Percentiles rank a stretch among this genome's conserved stretches.
Conservation (phyloP, 2,797 vertebrate genomes). For the Loris lydekkerianus region DNA sequence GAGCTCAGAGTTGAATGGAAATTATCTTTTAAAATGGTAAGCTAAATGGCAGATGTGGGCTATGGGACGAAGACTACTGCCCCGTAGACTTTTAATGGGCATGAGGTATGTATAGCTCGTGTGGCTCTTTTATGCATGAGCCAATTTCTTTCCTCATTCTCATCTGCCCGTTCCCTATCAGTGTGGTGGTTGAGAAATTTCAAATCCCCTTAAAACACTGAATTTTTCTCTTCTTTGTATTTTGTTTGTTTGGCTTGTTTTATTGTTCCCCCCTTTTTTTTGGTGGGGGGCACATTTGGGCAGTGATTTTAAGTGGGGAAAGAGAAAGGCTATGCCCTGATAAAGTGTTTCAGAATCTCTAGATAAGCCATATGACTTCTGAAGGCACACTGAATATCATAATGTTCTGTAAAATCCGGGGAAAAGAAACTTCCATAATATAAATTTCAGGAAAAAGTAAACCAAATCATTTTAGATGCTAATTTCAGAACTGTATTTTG, state of each 20-base stretch:
- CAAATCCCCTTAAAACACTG: neutral
- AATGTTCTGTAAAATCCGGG: neutral
- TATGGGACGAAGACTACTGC: neutral
- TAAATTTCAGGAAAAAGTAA: neutral
- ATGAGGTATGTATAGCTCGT: neutral
- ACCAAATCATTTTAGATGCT: neutral
- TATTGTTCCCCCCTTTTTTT: neutral
- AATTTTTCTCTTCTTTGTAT: neutral
- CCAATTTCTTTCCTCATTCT: neutral
- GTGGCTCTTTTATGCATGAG: neutral
- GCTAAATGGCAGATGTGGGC: neutral
- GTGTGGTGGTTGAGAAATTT: neutral
- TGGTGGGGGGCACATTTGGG: neutral
- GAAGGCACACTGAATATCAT: neutral
- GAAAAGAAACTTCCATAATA: neutral
- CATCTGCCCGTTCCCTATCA: neutral
- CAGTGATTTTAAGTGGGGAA: neutral
- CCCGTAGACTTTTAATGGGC: neutral
- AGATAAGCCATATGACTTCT: neutral
- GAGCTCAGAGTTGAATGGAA: neutral
- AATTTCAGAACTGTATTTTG: conserved; percentile 1
- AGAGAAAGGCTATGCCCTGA: neutral
- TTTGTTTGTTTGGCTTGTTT: neutral
- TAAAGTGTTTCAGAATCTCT: conserved; percentile 41
- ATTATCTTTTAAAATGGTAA: conserved; percentile 35